Evolutionary conservation across 2,888 invertebrate genomes (phyloP).

Genomic region (Tetropium fuscum): DNA sequence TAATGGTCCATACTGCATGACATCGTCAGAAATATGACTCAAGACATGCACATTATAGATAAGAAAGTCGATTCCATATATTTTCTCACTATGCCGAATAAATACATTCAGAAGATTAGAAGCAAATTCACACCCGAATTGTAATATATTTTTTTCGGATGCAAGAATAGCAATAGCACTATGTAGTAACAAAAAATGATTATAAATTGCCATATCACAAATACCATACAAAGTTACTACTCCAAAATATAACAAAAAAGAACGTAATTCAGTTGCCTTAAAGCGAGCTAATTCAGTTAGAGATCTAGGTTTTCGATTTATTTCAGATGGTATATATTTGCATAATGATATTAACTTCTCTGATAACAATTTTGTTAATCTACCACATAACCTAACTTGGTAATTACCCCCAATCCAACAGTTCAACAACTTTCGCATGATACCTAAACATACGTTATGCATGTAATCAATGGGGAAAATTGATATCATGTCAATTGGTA

Average conservation of each 20-base stretch:
- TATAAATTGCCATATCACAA: conserved; percentile 27
- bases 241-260: conserved; percentile 31
- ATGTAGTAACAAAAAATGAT: conserved; percentile 37
- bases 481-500: conserved; percentile 8
- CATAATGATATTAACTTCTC: background rate
- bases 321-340: conserved; percentile 14
- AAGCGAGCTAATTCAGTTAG: conserved; percentile 27
- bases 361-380: background rate
- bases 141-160: conserved; percentile 5
- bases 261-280: conserved; percentile 37
- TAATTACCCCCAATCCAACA: background rate
- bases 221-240: conserved; percentile 18
- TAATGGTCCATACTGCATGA: conserved; percentile 21
- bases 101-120: background rate
- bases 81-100: background rate
- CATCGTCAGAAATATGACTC: conserved; percentile 35
- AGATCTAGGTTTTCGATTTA: conserved; percentile 26
- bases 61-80: conserved; percentile 16
- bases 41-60: conserved; percentile 32
- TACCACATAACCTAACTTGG: background rate
- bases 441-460: background rate
- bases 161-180: conserved; percentile 32
- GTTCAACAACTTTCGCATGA: background rate
- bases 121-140: conserved; percentile 2
- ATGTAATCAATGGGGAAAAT: background rate